Percentiles rank a stretch among this genome's conserved stretches.
These are phyloP conservation scores for Enoplosus armatus DNA, from an alignment of 2,797 vertebrate genomes.

Conservation along the genomic window DNA sequence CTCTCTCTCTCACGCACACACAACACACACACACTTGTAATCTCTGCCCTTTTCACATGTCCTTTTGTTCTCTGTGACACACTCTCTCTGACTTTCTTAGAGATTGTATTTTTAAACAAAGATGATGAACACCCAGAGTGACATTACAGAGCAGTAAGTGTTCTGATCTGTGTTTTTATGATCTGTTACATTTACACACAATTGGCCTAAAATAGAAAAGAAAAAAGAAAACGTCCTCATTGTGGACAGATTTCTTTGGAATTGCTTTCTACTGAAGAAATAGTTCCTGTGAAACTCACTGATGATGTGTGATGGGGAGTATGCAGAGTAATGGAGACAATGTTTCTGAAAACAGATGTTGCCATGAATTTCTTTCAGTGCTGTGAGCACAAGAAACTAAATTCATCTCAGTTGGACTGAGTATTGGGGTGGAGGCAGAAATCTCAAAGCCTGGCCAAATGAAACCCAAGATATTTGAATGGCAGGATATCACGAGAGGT, in stretches of 20 bases:
- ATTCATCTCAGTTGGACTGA: neutral
- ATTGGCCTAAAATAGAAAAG: slow-evolving; percentile 5
- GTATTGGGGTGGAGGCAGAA: neutral
- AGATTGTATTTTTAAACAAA: slow-evolving; percentile 26
- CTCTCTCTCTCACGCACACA: slow-evolving; percentile 2
- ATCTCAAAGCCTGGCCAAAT: slow-evolving; percentile 1
- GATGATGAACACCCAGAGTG: slow-evolving; percentile 9
- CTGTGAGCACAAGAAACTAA: neutral
- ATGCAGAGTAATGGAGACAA: slow-evolving; percentile 19
- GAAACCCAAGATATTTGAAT: slow-evolving; percentile 9
- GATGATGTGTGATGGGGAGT: slow-evolving; percentile 8
- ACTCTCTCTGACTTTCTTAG: slow-evolving; percentile 24
- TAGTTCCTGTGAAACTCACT: neutral
- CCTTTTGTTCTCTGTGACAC: slow-evolving; percentile 47
- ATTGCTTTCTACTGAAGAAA: neutral
- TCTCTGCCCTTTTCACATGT: slow-evolving; percentile 32
- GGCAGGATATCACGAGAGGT: neutral
- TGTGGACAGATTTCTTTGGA: slow-evolving; percentile 15
- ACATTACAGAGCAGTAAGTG: neutral
- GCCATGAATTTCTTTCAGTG: slow-evolving; percentile 5
- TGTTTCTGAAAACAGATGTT: slow-evolving; percentile 22
- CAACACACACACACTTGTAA: slow-evolving; percentile 15
- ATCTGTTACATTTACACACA: slow-evolving; percentile 23
- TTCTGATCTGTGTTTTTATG: slow-evolving; percentile 12
- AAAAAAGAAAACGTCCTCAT: neutral